A percentile compares a stretch with the other conserved stretches of the same genome.
Evolutionary conservation across 2,888 invertebrate species (phyloP).

Genomic region (Drosophila putrida): DNA sequence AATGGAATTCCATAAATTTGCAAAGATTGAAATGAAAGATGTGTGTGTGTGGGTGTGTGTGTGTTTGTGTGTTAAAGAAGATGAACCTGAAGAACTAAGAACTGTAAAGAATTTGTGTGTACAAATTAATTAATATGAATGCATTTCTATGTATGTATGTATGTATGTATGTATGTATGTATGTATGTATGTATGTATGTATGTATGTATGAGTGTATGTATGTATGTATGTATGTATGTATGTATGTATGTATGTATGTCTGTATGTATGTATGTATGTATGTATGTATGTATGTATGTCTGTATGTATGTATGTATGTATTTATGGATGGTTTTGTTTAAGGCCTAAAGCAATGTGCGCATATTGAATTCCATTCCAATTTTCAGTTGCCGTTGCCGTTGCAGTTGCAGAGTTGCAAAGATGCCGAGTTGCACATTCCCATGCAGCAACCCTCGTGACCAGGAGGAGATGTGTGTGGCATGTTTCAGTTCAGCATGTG

Average conservation of each 20-base stretch:
- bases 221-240: not conserved
- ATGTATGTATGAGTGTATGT: not conserved
- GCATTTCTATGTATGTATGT: not conserved
- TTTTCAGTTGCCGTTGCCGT: no score
- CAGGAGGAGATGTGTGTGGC: constrained; percentile 2
- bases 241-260: not conserved
- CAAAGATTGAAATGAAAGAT: not conserved
- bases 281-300: not conserved
- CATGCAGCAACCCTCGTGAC: not conserved
- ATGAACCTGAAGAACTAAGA: not conserved
- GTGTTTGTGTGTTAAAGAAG: not conserved
- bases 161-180: not conserved
- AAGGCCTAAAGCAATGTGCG: constrained; percentile 16
- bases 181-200: not conserved
- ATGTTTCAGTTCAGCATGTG: constrained; percentile 10
- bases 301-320: not conserved
- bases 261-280: not conserved
- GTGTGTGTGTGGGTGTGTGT: no score
- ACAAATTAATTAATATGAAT: constrained; percentile 9
- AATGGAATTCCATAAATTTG: not conserved
- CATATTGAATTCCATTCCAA: constrained; percentile 17
- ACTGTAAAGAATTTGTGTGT: not conserved
- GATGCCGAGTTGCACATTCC: not conserved
- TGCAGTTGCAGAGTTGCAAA: not conserved
- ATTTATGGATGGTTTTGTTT: not conserved